A percentile compares a stretch with the other conserved stretches of the same genome.
Evolutionary conservation across 2,797 vertebrate genomes (phyloP).

Genomic region (Alosa sapidissima): DNA sequence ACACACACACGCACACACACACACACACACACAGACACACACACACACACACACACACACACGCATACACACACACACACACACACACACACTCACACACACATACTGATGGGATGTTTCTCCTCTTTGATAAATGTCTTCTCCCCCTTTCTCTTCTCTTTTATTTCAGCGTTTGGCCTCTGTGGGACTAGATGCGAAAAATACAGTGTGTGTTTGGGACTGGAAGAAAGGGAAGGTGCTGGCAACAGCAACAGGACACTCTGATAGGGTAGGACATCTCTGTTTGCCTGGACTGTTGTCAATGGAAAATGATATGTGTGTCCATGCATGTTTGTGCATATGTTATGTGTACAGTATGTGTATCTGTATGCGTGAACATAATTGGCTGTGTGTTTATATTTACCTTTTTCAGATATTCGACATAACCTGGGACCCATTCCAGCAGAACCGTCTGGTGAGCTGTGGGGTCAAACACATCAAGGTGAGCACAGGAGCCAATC

Average conservation of each 20-base stretch:
- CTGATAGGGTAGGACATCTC: conserved; percentile 81
- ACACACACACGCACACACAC: too few relatives aligned
- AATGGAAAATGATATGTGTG: not conserved
- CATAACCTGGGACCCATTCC: conserved; percentile 90
- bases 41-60: not conserved
- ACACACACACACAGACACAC: not conserved
- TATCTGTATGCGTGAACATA: not conserved
- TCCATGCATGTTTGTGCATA: not conserved
- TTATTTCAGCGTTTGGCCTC: conserved; percentile 82
- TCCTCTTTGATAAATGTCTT: not conserved
- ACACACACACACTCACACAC: not conserved
- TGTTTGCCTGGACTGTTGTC: not conserved
- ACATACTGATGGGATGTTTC: not conserved
- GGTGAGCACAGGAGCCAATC: conserved; percentile 70
- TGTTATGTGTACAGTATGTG: not conserved
- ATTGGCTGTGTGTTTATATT: not conserved
- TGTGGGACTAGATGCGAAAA: conserved; percentile 93
- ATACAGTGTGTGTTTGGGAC: conserved; percentile 94
- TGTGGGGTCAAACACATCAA: conserved; percentile 99
- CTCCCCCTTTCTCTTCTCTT: conserved; percentile 12
- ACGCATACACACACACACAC: not conserved
- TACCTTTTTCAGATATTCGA: conserved; percentile 87
- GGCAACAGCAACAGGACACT: conserved; percentile 91
- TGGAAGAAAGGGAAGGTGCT: conserved; percentile 92
- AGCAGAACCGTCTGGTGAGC: conserved; percentile 87